Evolutionary conservation across 2,888 invertebrate genomes (phyloP), one percentile per base, ranked within the genome.

Genomic region (Cephalotes varians): DNA sequence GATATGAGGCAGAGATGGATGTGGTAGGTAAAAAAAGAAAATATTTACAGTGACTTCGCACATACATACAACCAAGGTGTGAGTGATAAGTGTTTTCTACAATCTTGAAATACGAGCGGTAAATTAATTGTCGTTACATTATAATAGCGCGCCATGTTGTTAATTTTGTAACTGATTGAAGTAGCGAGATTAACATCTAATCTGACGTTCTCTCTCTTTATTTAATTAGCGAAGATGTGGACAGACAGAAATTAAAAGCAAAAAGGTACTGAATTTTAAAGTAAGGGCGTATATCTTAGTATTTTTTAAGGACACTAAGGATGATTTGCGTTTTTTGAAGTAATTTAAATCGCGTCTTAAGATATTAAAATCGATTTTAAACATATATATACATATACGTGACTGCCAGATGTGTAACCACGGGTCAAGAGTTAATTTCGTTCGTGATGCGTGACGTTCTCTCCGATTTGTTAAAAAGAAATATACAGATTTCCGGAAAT

Each of bases 71-170:
- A n/a, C n/a, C n/a, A n/a, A n/a, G 37, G 65, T 64, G 34, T 40
- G 81, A 79, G 12, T 76, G 71, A 79, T 37, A 69, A 77, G 34
- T 71, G 56, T 77, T 79, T 65, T 74, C 31, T 49, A 47, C 60
- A 51, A 56, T 28, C 62, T 72, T 37, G 25, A 34, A 40, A 34
- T 58, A 58, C 51, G 83, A 25, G 60, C 37, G 44, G 10, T 54
- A 44, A 69, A 71, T 79, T 79, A 71, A 71, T 71, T 69, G 18
- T 69, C 56, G 34, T 77, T 69, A 69, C 15, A 71, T 34, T 71
- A 34, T 34, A 71, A 71, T 71, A 71, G 25, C 34, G 56, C 25
- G 34, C 9, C 25, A 44, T 34, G 31, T 79, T 77, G 44, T 71
- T 79, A 79, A 79, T 71, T 71, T 71, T 79, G 25, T 71, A 69